Percentiles rank a stretch among this genome's conserved stretches.
phyloP scores from a whole-genome alignment of 2,888 invertebrate genomes.

The Tupiocoris notatus region DNA sequence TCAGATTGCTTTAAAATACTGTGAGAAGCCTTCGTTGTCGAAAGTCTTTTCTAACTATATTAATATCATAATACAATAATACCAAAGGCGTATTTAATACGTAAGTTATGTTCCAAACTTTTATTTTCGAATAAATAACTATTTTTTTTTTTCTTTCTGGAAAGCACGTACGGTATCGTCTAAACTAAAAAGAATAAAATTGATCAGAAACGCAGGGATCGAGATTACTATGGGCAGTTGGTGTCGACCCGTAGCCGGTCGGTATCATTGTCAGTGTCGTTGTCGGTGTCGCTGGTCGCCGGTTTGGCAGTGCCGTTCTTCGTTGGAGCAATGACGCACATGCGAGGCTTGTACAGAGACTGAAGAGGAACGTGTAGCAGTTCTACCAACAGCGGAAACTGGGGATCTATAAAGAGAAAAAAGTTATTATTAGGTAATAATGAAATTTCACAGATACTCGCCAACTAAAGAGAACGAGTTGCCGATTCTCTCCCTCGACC shows the following conservation, averaged over 20 bases:
- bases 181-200: background rate
- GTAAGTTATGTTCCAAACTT: background rate
- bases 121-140: slow-evolving; percentile 6
- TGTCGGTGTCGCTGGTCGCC: background rate
- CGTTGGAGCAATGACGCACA: background rate
- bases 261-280: background rate
- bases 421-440: slow-evolving; percentile 17
- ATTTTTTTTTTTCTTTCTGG: slow-evolving; percentile 2
- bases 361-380: slow-evolving; percentile 84
- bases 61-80: background rate
- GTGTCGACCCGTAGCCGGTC: background rate
- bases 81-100: slow-evolving; percentile 1
- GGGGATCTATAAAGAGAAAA: slow-evolving; percentile 66
- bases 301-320: slow-evolving; percentile 32
- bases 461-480: too few relatives aligned
- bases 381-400: slow-evolving; percentile 80
- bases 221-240: background rate
- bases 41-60: background rate
- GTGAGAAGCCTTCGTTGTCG: background rate
- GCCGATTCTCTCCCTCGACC: too few relatives aligned
- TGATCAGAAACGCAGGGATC: background rate
- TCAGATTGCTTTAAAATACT: background rate
- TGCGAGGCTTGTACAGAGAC: slow-evolving; percentile 62
- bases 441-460: too few relatives aligned
- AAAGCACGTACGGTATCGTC: slow-evolving; percentile 30